phyloP scores from a whole-genome alignment of 2,888 invertebrate species.

The Pseudococcus jackbeardsleyi region DNA sequence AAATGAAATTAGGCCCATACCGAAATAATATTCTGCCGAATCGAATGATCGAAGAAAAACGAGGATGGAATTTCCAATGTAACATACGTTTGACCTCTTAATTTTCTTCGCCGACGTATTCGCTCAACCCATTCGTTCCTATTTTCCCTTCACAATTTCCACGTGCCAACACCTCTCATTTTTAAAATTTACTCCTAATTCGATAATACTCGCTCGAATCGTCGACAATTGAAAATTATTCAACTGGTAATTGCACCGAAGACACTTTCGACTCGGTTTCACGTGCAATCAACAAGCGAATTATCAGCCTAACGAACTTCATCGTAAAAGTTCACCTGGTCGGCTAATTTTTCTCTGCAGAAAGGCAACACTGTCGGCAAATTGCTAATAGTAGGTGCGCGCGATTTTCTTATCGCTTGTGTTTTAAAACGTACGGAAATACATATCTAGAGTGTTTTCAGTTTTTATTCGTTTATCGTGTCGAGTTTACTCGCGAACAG shows the following conservation, averaged over 20 bases:
- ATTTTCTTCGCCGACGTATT: not conserved
- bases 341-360: not conserved
- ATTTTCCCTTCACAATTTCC: not conserved
- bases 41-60: constrained; percentile 37
- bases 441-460: constrained; percentile 45
- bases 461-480: constrained; percentile 45
- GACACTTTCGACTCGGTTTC: not conserved
- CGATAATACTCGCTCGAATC: not conserved
- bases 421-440: constrained; percentile 22
- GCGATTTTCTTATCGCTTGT: constrained; percentile 37
- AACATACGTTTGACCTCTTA: constrained; percentile 16
- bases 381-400: constrained; percentile 31
- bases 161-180: not conserved
- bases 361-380: constrained; percentile 3
- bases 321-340: not conserved
- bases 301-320: not conserved
- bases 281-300: constrained; percentile 13
- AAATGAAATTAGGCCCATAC: constrained; percentile 12
- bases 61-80: not conserved
- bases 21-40: not conserved
- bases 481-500: not conserved
- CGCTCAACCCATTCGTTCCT: not conserved
- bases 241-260: constrained; percentile 8
- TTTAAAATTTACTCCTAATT: not conserved
- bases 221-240: not conserved